Base-by-base conservation (phyloP, 30 jellyfish, hydroid and myxozoan species). In the Nemopilema nomurai region DNA sequence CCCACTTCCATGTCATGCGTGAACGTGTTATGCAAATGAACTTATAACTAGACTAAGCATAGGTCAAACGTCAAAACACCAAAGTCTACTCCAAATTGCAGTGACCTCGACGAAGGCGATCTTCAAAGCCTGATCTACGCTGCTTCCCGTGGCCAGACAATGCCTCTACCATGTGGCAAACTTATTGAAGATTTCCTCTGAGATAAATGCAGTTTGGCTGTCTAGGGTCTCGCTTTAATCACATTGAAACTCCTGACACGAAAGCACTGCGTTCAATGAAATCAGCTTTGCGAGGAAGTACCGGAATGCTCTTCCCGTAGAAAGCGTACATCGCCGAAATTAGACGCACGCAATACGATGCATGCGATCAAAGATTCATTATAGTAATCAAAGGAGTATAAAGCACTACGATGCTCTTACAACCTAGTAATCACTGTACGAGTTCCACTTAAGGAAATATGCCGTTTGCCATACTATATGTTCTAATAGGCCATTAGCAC, bases 241-340 rank as follows among this genome's bases (percentile, higher is more conserved):
- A 29, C 51, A 67, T 67, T 67, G 77, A 16, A 24, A 67, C 31
- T 67, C 32, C 22, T 8, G 51, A 23, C 77, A 67, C 77, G 77
- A 67, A 67, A 29, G 20, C 32, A 32, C 21, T 21, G 18, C 6
- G 77, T 67, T 67, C 22, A 67, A 67, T 67, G 33, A 67, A 67
- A 67, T 67, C 32, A 9, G 4, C 77, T 32, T 67, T 26, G 41
- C 77, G 32, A 67, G 77, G 77, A 67, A 67, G 32, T 26, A 32
- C 77, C 24, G 77, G 77, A 16, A 67, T 67, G 20, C 24, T 21
- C 77, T 41, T 41, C 13, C 57, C 9, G 13, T 3, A 13, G 13
- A 41, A 41, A 13, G 13, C 57, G 57, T 41, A 41, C 57, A 41
- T 41, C 13, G 57, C 57, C 13, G 13, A 41, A 41, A 13, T 3